A percentile compares a stretch with the other conserved stretches of the same genome.
These are phyloP conservation scores for Trogon surrucura DNA, from an alignment of 2,113 vertebrate species.

Conservation along the genomic window DNA sequence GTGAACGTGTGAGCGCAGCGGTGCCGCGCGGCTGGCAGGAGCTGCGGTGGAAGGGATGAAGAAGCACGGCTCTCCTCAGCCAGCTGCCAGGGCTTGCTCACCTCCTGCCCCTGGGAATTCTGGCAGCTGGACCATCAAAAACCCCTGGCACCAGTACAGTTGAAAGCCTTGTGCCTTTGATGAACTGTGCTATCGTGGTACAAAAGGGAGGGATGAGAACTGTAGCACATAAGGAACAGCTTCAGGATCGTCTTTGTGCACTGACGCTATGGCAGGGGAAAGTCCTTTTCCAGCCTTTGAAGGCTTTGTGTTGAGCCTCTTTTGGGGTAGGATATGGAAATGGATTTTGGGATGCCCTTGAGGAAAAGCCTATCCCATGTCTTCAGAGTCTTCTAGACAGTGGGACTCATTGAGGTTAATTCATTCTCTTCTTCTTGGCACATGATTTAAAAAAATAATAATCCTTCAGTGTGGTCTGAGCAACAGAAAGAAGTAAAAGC, in stretches of 20 bases:
- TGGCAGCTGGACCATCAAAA: background rate
- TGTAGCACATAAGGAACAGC: accelerated
- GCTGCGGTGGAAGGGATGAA: background rate
- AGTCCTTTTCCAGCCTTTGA: background rate
- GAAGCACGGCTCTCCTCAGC: background rate
- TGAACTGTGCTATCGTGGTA: background rate
- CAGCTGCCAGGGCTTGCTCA: background rate
- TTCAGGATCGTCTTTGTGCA: background rate
- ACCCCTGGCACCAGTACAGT: accelerated
- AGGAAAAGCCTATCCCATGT: background rate
- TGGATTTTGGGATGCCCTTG: background rate
- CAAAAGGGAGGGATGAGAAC: background rate
- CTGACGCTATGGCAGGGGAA: background rate
- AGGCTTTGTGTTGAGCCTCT: background rate
- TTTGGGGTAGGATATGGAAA: background rate
- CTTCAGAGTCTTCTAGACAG: background rate
- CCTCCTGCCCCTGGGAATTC: background rate
- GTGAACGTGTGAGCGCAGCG: accelerated
- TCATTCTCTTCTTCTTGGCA: background rate
- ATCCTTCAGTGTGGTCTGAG: background rate
- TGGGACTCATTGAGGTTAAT: background rate
- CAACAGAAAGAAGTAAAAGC: background rate
- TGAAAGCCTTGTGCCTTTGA: background rate
- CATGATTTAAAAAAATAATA: background rate
- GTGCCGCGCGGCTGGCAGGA: background rate